Evolutionary conservation across 2,797 vertebrate species (phyloP).

Genomic region (Anniella stebbinsi): DNA sequence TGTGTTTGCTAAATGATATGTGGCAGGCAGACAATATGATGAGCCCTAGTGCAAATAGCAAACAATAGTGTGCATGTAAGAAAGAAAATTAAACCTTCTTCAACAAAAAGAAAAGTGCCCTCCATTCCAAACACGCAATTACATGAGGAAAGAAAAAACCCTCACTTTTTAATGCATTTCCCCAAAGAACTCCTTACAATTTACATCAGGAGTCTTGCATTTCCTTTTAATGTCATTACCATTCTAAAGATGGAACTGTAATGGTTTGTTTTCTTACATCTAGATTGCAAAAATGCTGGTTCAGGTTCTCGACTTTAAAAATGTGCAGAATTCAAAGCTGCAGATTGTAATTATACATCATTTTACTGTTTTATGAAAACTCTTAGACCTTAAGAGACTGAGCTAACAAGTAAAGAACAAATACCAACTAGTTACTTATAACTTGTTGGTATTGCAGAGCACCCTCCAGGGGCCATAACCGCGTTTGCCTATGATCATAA

Average conservation of each 20-base stretch:
- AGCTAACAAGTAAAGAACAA: constrained; percentile 25
- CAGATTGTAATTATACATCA: background rate
- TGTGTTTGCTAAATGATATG: background rate
- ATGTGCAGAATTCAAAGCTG: constrained; percentile 1
- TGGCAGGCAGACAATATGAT: background rate
- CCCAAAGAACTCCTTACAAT: background rate
- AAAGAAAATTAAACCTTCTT: background rate
- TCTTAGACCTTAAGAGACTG: background rate
- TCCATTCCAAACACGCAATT: background rate
- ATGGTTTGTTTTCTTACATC: background rate
- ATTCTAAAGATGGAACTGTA: constrained; percentile 12
- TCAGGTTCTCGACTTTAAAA: constrained; percentile 27
- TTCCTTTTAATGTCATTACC: background rate
- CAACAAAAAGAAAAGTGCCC: background rate
- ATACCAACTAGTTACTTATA: constrained; percentile 17
- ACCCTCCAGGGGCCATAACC: background rate
- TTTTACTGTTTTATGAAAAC: constrained; percentile 21
- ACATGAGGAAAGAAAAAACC: background rate
- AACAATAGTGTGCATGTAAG: background rate
- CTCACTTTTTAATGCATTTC: background rate
- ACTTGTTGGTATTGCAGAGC: constrained; percentile 17
- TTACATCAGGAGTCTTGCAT: background rate
- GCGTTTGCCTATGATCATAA: background rate
- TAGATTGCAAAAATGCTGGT: background rate
- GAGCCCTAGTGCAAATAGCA: background rate